phyloP scores from a whole-genome alignment of 1,140 invertebrate genomes.

The Wiebesia pumilae region DNA sequence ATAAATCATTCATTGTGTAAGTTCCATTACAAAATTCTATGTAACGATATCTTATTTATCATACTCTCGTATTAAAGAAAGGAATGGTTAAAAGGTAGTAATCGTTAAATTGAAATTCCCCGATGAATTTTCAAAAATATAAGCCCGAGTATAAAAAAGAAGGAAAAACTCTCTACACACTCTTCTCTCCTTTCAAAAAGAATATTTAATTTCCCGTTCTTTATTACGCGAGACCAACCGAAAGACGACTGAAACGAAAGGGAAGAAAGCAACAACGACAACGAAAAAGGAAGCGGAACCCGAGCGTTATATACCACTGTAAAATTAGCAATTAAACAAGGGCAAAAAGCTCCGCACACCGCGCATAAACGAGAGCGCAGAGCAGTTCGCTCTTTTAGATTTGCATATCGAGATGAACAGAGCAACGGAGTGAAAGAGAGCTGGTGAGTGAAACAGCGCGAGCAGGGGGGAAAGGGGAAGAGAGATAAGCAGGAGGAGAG shows the following conservation, averaged over 20 bases:
- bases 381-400: slow-evolving; percentile 2
- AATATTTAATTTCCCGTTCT: slow-evolving; percentile 46
- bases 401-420: slow-evolving; percentile 47
- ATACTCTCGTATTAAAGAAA: background rate
- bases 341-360: slow-evolving; percentile 11
- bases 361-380: slow-evolving; percentile 17
- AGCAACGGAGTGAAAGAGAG: background rate
- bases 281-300: background rate
- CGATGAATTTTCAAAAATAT: background rate
- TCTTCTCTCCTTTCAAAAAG: slow-evolving; percentile 11
- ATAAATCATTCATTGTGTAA: background rate
- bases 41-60: background rate
- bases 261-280: slow-evolving; percentile 2
- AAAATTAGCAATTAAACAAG: slow-evolving; percentile 53
- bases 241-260: slow-evolving; percentile 22
- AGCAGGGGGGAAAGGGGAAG: slow-evolving; percentile 19
- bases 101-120: background rate
- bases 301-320: slow-evolving; percentile 37
- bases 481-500: background rate
- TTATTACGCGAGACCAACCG: slow-evolving; percentile 22
- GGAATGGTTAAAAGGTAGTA: background rate
- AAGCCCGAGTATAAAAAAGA: background rate
- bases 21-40: background rate
- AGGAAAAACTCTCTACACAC: slow-evolving; percentile 6
- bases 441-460: background rate